Base-by-base conservation (phyloP, 2,113 vertebrate species). In the Setophaga kirtlandii region DNA sequence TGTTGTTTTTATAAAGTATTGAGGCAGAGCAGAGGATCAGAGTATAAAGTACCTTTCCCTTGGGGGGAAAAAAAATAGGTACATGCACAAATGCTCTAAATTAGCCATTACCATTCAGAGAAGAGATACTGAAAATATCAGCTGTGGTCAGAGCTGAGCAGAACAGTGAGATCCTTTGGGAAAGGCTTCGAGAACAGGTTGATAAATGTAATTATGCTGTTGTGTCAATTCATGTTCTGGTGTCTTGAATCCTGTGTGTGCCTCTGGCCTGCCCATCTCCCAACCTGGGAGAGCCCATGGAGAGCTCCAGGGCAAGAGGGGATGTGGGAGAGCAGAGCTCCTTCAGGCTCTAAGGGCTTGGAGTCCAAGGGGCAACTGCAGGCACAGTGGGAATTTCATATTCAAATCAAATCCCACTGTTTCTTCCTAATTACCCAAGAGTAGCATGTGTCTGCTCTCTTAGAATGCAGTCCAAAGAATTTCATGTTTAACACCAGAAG, bases 391-490 rank as follows among this genome's bases (percentile, higher is more conserved):
- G 50, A 64, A 80, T 90, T 91, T 65, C 73, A 68, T 60, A 53
- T 63, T 85, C 28, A 79, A 64, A 56, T 90, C 55, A 76, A 89
- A 94, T 71, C 50, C 42, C 68, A 33, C 53, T 50, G 12, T 85
- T 93, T 90, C 60, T 64, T 85, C 44, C 62, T 88, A 69, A 83
- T 95, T 88, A 90, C 41, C 59, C 49, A 42, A 42, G 39, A 82
- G 47, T 20, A 79, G 44, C 69, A 37, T 50, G 33, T 67, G 44
- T 53, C 70, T 83, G 0, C 67, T 65, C 58, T 53, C 76, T 62
- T 12, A 44, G 37, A 83, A 88, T 46, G 70, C 9, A 76, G 37
- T n/a, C 79, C 80, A 93, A 91, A 78, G 87, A 81, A 89, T 83
- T 73, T 76, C 28, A 7, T 82, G 44, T 65, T 89, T 70, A 71